A percentile compares a stretch with the other conserved stretches of the same genome.
Conservation (phyloP, 2,888 invertebrate genomes). For the Caradrina kadenii region DNA sequence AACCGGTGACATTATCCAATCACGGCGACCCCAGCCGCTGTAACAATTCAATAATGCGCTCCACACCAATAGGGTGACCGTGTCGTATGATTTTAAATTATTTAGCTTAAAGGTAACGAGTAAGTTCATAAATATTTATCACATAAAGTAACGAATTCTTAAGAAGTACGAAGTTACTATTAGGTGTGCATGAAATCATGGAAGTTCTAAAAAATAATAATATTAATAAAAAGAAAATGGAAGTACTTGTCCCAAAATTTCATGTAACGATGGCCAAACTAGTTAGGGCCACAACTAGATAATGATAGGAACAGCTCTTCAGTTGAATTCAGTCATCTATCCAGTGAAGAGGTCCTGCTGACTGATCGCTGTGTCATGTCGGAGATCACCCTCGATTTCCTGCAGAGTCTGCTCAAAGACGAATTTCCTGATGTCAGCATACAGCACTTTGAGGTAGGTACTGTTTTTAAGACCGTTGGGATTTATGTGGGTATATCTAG, state of each 20-base stretch:
- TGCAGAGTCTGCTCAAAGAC: constrained; percentile 88
- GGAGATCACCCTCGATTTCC: constrained; percentile 88
- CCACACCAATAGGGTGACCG: constrained; percentile 56
- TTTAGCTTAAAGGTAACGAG: no score
- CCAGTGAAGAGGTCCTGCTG: constrained; percentile 33
- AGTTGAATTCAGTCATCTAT: constrained; percentile 34
- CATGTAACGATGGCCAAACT: constrained; percentile 14
- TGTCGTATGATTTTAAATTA: background rate
- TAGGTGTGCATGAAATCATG: no score
- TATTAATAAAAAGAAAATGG: no score
- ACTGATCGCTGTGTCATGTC: constrained; percentile 71
- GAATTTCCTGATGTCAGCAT: constrained; percentile 90
- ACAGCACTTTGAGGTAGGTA: constrained; percentile 88
- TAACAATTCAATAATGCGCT: constrained; percentile 76
- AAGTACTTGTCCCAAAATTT: constrained; percentile 15
- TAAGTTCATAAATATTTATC: background rate
- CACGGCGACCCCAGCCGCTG: constrained; percentile 72
- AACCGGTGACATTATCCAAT: constrained; percentile 80
- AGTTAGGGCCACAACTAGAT: constrained; percentile 33
- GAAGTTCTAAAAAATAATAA: no score
- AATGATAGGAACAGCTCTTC: constrained; percentile 39
- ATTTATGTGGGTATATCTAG: no score
- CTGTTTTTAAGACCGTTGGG: background rate
- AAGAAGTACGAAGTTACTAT: no score
- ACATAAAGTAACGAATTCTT: no score